phyloP scores from a whole-genome alignment of 2,797 vertebrate species.

The Smutsia gigantea region DNA sequence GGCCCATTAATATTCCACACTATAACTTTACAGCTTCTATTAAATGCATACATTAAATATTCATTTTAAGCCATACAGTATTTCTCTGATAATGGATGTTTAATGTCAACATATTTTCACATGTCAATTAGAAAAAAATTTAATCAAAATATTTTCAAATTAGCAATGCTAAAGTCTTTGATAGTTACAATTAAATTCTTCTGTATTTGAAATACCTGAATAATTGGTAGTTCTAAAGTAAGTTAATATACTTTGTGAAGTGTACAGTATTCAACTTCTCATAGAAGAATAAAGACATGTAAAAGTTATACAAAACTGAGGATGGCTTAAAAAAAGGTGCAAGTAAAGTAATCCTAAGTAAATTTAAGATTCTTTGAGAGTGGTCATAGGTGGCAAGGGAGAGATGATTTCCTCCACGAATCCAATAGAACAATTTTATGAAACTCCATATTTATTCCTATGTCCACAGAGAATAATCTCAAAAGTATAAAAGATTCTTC shows the following conservation, averaged over 20 bases:
- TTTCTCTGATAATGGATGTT: background rate
- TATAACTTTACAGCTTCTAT: background rate
- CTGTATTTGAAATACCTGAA: constrained; percentile 5
- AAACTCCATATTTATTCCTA: background rate
- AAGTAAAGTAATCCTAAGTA: background rate
- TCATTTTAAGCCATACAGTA: constrained; percentile 12
- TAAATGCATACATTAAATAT: background rate
- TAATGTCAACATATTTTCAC: constrained; percentile 4
- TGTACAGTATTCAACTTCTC: background rate
- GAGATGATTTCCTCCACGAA: background rate
- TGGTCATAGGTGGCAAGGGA: background rate
- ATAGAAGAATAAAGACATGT: background rate
- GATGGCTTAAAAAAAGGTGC: background rate
- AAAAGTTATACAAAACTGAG: background rate
- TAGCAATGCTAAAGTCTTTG: background rate
- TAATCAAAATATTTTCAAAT: constrained; percentile 51
- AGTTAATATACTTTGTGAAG: background rate
- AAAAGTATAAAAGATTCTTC: background rate
- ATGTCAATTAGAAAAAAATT: constrained; percentile 6
- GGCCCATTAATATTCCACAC: background rate
- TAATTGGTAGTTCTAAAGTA: constrained; percentile 29
- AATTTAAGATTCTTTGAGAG: background rate
- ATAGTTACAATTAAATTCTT: background rate
- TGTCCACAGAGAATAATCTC: background rate
- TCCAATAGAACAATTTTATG: background rate